These are phyloP conservation scores for Rhinoptilus africanus DNA, from an alignment of 2,113 vertebrate species.

Conservation along the genomic window DNA sequence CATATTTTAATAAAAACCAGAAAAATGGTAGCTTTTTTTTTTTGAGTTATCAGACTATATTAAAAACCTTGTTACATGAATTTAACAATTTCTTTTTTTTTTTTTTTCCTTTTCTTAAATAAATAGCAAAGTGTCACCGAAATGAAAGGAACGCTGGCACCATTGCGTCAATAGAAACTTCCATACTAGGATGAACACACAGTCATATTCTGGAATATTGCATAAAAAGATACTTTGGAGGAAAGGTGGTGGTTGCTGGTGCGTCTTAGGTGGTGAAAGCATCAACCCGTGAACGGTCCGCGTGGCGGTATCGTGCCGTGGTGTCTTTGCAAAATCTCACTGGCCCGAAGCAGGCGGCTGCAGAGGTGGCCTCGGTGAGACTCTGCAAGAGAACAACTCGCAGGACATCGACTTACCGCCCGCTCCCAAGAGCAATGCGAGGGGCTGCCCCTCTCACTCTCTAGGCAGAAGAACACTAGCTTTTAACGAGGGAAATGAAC, in stretches of 20 bases:
- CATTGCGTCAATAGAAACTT: background rate
- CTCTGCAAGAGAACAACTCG: background rate
- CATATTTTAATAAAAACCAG: background rate
- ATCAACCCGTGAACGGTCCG: background rate
- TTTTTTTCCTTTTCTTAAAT: constrained; percentile 27
- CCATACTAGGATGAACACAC: background rate
- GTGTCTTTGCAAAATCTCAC: background rate
- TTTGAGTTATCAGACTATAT: constrained; percentile 6
- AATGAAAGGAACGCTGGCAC: background rate
- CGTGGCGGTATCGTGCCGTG: background rate
- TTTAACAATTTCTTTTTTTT: constrained; percentile 1
- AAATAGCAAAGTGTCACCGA: constrained; percentile 42
- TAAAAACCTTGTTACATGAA: constrained; percentile 22
- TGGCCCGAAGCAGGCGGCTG: background rate
- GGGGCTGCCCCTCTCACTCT: background rate
- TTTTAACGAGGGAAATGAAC: background rate
- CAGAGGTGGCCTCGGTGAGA: background rate
- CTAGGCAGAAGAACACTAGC: background rate
- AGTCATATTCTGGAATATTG: constrained; percentile 22
- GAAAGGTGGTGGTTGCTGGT: background rate
- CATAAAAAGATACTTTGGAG: constrained; percentile 20
- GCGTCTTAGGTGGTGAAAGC: background rate
- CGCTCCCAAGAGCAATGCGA: background rate
- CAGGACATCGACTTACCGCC: background rate
- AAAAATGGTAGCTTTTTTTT: background rate